phyloP scores from a whole-genome alignment of 2,113 vertebrate genomes.

The Channa argus region DNA sequence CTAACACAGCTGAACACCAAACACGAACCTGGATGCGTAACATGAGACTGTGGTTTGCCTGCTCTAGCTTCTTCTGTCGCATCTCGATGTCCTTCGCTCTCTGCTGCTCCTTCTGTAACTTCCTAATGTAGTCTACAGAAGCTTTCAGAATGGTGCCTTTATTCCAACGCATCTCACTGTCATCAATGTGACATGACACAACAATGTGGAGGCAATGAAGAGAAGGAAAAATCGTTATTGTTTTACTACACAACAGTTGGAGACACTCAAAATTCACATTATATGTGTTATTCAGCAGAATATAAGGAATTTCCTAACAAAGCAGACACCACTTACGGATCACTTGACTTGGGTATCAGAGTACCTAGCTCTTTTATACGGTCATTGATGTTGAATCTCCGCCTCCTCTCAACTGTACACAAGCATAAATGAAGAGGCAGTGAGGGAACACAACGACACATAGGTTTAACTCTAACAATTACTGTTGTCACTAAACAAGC shows the following conservation, averaged over 20 bases:
- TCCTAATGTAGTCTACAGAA: conserved; percentile 95
- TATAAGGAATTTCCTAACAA: neutral
- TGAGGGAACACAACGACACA: neutral
- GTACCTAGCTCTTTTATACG: conserved; percentile 94
- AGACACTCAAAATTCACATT: neutral
- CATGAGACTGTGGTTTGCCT: conserved; percentile 88
- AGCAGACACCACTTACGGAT: conserved; percentile 85
- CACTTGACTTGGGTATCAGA: conserved; percentile 91
- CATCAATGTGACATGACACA: conserved; percentile 1
- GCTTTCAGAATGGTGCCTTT: conserved; percentile 96
- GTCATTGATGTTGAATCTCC: conserved; percentile 95
- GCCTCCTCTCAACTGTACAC: conserved; percentile 88
- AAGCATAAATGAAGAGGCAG: neutral
- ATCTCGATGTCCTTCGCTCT: conserved; percentile 89
- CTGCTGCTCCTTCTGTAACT: conserved; percentile 94
- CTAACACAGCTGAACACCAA: neutral
- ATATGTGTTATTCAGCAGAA: neutral
- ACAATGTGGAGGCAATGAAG: neutral
- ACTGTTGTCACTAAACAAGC: neutral
- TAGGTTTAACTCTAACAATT: conserved; percentile 3
- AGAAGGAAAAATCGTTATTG: neutral
- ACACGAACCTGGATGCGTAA: conserved; percentile 85
- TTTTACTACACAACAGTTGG: neutral
- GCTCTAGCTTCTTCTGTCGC: conserved; percentile 91
- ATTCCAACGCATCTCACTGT: conserved; percentile 96